Evolutionary conservation across 2,888 invertebrate genomes (phyloP).

Genomic region (Hirtodrosophila duncani): DNA sequence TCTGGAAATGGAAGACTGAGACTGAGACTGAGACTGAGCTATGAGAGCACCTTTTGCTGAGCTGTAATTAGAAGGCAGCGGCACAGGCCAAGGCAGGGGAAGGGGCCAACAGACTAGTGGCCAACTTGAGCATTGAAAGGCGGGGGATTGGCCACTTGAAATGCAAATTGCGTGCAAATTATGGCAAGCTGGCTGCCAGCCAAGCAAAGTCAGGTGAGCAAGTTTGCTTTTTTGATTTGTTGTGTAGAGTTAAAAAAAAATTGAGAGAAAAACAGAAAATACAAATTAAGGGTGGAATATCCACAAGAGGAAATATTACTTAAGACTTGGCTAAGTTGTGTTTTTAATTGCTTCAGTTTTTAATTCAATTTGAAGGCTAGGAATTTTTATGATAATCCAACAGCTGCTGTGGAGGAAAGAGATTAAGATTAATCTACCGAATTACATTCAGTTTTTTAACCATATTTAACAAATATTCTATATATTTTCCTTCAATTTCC

Average conservation of each 20-base stretch:
- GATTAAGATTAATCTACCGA: too few species aligned
- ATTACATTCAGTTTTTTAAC: too few species aligned
- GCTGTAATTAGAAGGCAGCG: conserved; percentile 64
- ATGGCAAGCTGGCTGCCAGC: conserved; percentile 79
- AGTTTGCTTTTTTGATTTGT: conserved; percentile 14
- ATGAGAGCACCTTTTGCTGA: conserved; percentile 48
- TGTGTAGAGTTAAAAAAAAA: conserved; percentile 7
- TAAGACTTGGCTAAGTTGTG: conserved; percentile 44
- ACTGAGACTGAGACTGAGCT: conserved; percentile 28
- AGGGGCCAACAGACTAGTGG: conserved; percentile 28
- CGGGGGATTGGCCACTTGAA: conserved; percentile 82
- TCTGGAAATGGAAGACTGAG: background rate
- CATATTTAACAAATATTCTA: too few species aligned
- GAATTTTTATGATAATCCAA: too few species aligned
- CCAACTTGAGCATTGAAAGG: conserved; percentile 48
- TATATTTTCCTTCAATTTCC: too few species aligned
- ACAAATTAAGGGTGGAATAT: conserved; percentile 14
- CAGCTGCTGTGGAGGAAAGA: too few species aligned
- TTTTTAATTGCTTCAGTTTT: conserved; percentile 50
- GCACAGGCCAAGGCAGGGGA: conserved; percentile 18
- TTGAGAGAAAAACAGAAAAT: background rate
- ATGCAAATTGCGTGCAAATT: conserved; percentile 79
- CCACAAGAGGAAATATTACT: conserved; percentile 50
- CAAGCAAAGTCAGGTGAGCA: conserved; percentile 57
- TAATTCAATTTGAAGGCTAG: conserved; percentile 54